Base-by-base conservation (phyloP, 1,140 invertebrate genomes). In the Drosophila kikkawai region DNA sequence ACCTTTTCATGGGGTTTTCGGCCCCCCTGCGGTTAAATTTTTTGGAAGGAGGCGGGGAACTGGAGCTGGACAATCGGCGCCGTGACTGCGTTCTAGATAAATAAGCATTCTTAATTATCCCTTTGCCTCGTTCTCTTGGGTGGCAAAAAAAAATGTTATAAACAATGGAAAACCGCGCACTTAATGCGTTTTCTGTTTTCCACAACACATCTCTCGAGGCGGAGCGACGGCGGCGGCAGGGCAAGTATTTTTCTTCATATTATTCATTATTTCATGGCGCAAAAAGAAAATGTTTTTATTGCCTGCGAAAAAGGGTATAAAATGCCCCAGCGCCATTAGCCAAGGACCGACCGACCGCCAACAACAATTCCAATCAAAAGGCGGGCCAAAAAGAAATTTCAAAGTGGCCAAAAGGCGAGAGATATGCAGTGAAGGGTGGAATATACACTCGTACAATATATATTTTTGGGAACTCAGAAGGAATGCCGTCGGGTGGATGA, bases 41-140 rank as follows among this genome's bases (percentile, higher is more conserved):
- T 60, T n/a, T 32, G 42, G 44, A n/a, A 36, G 7, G 53, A 44
- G 39, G 22, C 15, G 13, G 36, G 47, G 9, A 32, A 4, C 22
- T 32, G 63, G 22, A 70, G 37, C 61, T 79, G 80, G 79, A 86
- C 86, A 91, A 78, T 91, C 80, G 86, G 84, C 86, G 87, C 80
- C 87, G 75, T 47, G 75, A 78, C 70, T 69, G 75, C 75, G 83
- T 91, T 91, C 87, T 91, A 91, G 87, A 91, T 91, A 91, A 91
- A 91, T 91, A 91, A 91, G 87, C 87, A 91, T 91, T 83, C 87
- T 91, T 91, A 91, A 91, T 91, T 91, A 91, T 91, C 87, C 87
- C 84, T 82, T 81, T 67, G 76, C 77, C 69, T 45, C 48, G 61
- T 86, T 59, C 60, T 71, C 22, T 42, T 45, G 77, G 50, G 61